phyloP scores from a whole-genome alignment of 2,113 vertebrate species.

The Tachysurus vachellii region DNA sequence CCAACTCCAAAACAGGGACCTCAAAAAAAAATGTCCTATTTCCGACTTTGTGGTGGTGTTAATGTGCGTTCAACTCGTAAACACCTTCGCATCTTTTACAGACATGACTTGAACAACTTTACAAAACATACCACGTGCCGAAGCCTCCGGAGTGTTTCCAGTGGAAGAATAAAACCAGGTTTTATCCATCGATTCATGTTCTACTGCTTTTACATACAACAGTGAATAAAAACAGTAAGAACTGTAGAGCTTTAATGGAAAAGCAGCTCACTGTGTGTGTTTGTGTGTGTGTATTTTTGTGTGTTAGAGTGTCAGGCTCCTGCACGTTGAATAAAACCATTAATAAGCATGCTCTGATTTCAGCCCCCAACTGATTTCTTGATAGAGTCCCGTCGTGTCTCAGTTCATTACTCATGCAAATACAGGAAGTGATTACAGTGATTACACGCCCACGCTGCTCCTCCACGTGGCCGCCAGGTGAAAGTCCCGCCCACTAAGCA shows the following conservation, averaged over 20 bases:
- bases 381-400: conserved; percentile 20
- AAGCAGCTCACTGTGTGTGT: neutral
- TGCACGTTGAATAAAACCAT: neutral
- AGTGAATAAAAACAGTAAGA: neutral
- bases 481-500: conserved; percentile 20
- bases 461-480: neutral
- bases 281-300: neutral
- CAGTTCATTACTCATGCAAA: conserved; percentile 37
- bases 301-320: neutral
- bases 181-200: neutral
- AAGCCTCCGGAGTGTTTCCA: neutral
- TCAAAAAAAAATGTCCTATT: no score
- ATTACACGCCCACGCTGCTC: conserved; percentile 22
- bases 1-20: no score
- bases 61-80: no score
- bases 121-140: neutral
- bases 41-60: no score
- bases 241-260: neutral
- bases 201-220: neutral
- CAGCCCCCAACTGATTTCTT: neutral
- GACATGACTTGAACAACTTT: neutral
- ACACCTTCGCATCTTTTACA: no score
- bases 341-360: conserved; percentile 11
- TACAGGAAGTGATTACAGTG: conserved; percentile 34
- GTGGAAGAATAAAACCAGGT: neutral